Percentiles rank a stretch among this genome's conserved stretches.
phyloP scores from a whole-genome alignment of 2,113 vertebrate genomes.

The Corynorhinus townsendii region DNA sequence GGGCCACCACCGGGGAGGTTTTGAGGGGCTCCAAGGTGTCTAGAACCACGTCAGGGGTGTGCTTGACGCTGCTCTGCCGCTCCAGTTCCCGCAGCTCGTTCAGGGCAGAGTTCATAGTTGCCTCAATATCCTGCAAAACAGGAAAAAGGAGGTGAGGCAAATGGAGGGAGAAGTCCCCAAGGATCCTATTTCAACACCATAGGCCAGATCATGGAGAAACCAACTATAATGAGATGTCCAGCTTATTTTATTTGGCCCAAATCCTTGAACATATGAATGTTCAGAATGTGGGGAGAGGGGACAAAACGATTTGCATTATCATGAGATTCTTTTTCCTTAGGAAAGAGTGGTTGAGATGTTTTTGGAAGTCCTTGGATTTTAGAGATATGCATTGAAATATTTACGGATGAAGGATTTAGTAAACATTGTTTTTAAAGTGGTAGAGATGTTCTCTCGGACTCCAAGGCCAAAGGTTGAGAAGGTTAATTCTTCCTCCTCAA shows the following conservation, averaged over 20 bases:
- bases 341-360: background rate
- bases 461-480: background rate
- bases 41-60: slow-evolving; percentile 94
- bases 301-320: background rate
- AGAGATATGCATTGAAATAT: background rate
- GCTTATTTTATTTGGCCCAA: background rate
- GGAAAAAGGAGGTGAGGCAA: slow-evolving; percentile 14
- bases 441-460: background rate
- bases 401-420: background rate
- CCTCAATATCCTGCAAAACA: slow-evolving; percentile 90
- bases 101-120: slow-evolving; percentile 92
- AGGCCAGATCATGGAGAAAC: background rate
- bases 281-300: background rate
- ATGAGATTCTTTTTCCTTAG: background rate
- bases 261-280: background rate
- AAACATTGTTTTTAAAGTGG: background rate
- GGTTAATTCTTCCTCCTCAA: background rate
- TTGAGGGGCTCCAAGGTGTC: slow-evolving; percentile 98
- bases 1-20: slow-evolving; percentile 82
- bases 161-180: background rate
- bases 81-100: slow-evolving; percentile 94
- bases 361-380: background rate
- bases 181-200: background rate
- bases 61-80: slow-evolving; percentile 91
- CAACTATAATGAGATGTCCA: background rate